Evolutionary conservation across 1,140 invertebrate species (phyloP).

Genomic region (Arion vulgaris): DNA sequence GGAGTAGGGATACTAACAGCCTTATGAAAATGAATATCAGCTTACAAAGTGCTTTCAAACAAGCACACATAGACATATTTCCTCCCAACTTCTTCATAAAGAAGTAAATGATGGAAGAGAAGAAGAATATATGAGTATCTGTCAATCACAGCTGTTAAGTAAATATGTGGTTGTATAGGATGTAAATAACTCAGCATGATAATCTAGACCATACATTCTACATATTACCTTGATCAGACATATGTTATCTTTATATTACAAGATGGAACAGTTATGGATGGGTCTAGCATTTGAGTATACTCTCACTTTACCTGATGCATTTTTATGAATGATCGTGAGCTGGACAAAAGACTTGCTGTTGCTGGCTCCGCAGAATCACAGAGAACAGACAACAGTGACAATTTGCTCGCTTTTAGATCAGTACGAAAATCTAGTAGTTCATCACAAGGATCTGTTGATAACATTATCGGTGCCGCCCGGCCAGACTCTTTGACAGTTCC

Average conservation of each 20-base stretch:
- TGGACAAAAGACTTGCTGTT: constrained; percentile 71
- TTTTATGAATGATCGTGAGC: constrained; percentile 84
- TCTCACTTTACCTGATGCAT: constrained; percentile 84
- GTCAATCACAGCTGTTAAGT: too few species aligned
- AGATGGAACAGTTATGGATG: constrained; percentile 38
- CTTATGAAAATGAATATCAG: too few species aligned
- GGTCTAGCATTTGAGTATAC: constrained; percentile 86
- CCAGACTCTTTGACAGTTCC: constrained; percentile 26
- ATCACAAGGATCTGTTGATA: constrained; percentile 62
- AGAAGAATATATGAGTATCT: too few species aligned
- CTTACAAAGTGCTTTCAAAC: too few species aligned
- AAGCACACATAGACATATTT: too few species aligned
- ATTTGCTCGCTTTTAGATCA: constrained; percentile 46
- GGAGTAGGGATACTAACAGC: too few species aligned
- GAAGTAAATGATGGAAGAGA: too few species aligned
- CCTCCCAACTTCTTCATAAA: too few species aligned
- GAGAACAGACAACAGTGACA: constrained; percentile 50
- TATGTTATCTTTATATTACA: background rate
- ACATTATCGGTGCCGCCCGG: constrained; percentile 34
- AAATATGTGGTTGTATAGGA: too few species aligned
- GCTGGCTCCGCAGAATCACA: constrained; percentile 12
- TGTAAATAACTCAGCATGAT: too few species aligned
- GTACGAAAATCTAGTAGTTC: constrained; percentile 68
- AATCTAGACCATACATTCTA: too few species aligned
- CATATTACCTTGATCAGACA: too few species aligned